Evolutionary conservation across 1,140 invertebrate genomes (phyloP).

Genomic region (Cheumatopsyche charites): DNA sequence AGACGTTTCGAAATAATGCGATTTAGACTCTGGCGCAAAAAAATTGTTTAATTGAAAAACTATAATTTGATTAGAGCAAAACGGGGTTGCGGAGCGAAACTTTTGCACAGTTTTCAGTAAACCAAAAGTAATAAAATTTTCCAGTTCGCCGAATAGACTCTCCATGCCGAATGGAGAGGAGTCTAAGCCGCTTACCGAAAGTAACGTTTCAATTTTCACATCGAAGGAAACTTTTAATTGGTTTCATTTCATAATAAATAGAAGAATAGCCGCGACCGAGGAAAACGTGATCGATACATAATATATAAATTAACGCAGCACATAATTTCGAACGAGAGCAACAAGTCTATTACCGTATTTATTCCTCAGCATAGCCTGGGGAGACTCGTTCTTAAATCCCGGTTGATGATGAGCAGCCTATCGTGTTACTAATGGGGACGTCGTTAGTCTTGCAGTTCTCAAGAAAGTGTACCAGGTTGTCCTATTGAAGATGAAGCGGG

Average conservation of each 20-base stretch:
- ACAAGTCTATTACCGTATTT: too few species aligned
- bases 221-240: slow-evolving; percentile 22
- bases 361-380: too few species aligned
- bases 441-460: background rate
- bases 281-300: background rate
- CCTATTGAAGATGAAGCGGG: background rate
- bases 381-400: background rate
- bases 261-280: background rate
- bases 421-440: slow-evolving; percentile 25
- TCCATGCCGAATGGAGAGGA: background rate
- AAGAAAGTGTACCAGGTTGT: background rate
- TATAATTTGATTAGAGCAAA: slow-evolving; percentile 16
- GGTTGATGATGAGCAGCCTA: slow-evolving; percentile 11
- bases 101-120: slow-evolving; percentile 13
- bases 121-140: slow-evolving; percentile 21
- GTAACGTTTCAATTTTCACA: slow-evolving; percentile 14
- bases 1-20: too few species aligned
- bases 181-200: slow-evolving; percentile 16
- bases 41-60: slow-evolving; percentile 12
- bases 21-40: too few species aligned
- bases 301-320: too few species aligned
- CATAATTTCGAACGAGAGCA: too few species aligned
- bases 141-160: slow-evolving; percentile 18
- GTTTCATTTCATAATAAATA: background rate
- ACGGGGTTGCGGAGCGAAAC: background rate